Percentiles rank a stretch among this genome's conserved stretches.
phyloP scores from a whole-genome alignment of 2,797 vertebrate genomes.

The Odontamblyopus rebecca region DNA sequence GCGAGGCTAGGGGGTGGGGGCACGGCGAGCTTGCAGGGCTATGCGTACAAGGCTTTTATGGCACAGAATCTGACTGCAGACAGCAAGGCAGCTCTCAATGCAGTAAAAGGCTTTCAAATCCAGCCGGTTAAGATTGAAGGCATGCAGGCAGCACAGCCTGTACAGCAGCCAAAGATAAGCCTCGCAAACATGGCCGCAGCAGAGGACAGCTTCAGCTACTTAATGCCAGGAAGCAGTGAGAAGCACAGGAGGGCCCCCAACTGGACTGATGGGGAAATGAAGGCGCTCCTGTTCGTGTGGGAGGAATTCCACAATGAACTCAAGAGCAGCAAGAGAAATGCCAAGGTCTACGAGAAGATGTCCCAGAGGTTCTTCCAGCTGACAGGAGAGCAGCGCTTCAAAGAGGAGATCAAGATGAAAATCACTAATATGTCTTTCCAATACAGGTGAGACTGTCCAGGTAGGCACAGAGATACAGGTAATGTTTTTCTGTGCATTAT shows the following conservation, averaged over 20 bases:
- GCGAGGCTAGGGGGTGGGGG: constrained; percentile 77
- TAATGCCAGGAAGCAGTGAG: constrained; percentile 86
- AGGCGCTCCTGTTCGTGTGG: constrained; percentile 95
- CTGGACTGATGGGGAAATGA: constrained; percentile 99
- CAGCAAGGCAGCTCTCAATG: constrained; percentile 42
- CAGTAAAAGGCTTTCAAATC: constrained; percentile 72
- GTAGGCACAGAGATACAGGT: background rate
- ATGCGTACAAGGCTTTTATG: constrained; percentile 35
- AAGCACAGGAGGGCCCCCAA: constrained; percentile 97
- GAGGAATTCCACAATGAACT: constrained; percentile 95
- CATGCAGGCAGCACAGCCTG: constrained; percentile 42
- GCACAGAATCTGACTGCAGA: constrained; percentile 56
- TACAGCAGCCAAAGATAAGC: constrained; percentile 27
- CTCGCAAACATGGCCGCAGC: constrained; percentile 85
- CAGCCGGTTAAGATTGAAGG: constrained; percentile 43
- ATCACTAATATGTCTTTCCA: constrained; percentile 99
- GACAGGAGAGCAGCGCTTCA: constrained; percentile 94
- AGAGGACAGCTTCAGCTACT: constrained; percentile 88
- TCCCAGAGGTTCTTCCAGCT: constrained; percentile 96
- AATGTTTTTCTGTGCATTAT: constrained; percentile 28
- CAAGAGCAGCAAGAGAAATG: constrained; percentile 97
- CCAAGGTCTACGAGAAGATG: constrained; percentile 99
- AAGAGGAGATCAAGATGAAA: constrained; percentile 99
- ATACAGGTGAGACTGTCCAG: constrained; percentile 86
- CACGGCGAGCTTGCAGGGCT: constrained; percentile 61